phyloP scores from a whole-genome alignment of 2,797 vertebrate species.

The Atherinosoma microstoma region DNA sequence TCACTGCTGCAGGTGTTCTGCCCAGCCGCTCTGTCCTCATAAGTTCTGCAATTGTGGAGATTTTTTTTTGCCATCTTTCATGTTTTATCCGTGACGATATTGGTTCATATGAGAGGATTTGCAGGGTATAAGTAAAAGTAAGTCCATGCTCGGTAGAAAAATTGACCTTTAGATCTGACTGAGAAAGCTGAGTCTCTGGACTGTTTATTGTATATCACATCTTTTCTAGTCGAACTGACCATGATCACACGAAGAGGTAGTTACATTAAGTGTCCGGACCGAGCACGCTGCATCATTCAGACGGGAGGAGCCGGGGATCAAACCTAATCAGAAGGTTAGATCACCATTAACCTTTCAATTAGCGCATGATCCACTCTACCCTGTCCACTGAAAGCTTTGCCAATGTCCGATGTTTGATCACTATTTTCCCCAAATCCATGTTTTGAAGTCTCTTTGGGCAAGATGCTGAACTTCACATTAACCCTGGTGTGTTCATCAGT shows the following conservation, averaged over 20 bases:
- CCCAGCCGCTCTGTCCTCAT: slow-evolving; percentile 69
- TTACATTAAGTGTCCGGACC: too few species aligned
- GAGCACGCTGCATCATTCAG: neutral
- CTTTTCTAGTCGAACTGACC: neutral
- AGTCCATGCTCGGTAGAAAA: neutral
- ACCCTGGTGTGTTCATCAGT: neutral
- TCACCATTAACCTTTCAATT: neutral
- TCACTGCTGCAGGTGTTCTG: slow-evolving; percentile 79
- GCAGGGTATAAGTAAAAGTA: neutral
- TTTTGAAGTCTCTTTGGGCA: neutral
- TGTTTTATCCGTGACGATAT: neutral
- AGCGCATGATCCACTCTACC: neutral
- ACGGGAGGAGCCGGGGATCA: neutral
- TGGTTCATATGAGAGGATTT: neutral
- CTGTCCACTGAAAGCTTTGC: neutral
- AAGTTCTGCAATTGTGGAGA: neutral
- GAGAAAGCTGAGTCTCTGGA: neutral
- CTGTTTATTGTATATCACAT: neutral
- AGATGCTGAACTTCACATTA: neutral
- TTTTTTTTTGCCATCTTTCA: neutral
- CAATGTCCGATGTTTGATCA: neutral
- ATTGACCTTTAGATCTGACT: neutral
- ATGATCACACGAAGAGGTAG: neutral
- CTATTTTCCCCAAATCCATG: neutral
- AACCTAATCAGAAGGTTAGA: neutral